Conservation (phyloP, 1,140 invertebrate species). For the Pachyrhynchus sulphureomaculatus region DNA sequence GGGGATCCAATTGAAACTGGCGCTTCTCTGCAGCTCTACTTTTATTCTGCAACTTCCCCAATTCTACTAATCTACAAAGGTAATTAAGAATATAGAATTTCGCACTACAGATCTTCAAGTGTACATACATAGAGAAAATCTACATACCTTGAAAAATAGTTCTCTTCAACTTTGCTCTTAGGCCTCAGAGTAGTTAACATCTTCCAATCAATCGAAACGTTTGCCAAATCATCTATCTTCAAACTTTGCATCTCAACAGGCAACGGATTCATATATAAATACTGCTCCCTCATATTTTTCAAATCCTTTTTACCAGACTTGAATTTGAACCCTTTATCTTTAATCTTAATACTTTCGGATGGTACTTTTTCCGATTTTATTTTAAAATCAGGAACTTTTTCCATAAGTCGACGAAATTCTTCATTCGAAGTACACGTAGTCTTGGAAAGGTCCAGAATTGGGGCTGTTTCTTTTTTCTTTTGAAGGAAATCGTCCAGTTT, state of each 20-base stretch:
- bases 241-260: conserved; percentile 78
- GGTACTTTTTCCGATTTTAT: conserved; percentile 81
- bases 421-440: conserved; percentile 71
- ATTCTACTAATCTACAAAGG: conserved; percentile 66
- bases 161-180: conserved; percentile 79
- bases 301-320: conserved; percentile 67
- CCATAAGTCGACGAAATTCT: conserved; percentile 77
- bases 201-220: conserved; percentile 88
- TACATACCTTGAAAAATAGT: conserved; percentile 84
- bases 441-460: conserved; percentile 82
- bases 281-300: conserved; percentile 60
- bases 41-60: conserved; percentile 74
- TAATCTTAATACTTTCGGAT: conserved; percentile 67
- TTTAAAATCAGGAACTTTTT: conserved; percentile 87
- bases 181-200: conserved; percentile 87
- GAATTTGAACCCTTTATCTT: conserved; percentile 64
- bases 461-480: conserved; percentile 80
- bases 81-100: conserved; percentile 1
- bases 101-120: neutral
- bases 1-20: conserved; percentile 60
- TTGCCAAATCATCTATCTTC: conserved; percentile 75
- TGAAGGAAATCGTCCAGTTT: conserved; percentile 80
- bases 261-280: conserved; percentile 75
- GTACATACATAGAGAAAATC: neutral
- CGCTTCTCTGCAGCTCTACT: conserved; percentile 67